phyloP scores from a whole-genome alignment of 2,113 vertebrate genomes.

The Variabilichromis moorii region DNA sequence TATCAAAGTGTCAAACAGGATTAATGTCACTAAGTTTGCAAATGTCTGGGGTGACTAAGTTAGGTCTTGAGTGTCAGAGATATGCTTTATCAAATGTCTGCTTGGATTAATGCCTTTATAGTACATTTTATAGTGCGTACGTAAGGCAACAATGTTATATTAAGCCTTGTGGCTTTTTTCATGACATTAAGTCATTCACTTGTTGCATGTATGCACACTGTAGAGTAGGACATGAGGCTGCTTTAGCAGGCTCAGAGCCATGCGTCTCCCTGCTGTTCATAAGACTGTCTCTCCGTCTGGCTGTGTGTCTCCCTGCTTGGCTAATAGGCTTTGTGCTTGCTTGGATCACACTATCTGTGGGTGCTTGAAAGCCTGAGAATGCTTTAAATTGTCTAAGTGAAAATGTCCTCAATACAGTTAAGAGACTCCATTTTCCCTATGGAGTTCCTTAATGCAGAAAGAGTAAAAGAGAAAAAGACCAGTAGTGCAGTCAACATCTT shows the following conservation, averaged over 20 bases:
- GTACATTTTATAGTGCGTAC: neutral
- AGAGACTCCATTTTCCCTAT: neutral
- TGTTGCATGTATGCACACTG: neutral
- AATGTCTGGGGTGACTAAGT: neutral
- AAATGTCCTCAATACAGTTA: constrained; percentile 18
- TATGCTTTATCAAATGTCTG: constrained; percentile 5
- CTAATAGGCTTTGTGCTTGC: constrained; percentile 34
- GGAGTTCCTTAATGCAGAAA: neutral
- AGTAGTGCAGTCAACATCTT: neutral
- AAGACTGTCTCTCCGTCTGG: constrained; percentile 27
- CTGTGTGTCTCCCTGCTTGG: constrained; percentile 17
- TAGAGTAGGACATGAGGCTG: constrained; percentile 5
- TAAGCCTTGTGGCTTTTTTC: neutral
- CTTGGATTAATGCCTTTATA: constrained; percentile 19
- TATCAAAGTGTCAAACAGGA: constrained; percentile 39
- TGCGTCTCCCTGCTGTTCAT: constrained; percentile 39
- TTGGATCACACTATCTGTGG: constrained; percentile 17
- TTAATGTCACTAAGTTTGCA: constrained; percentile 25
- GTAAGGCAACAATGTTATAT: neutral
- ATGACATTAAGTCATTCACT: neutral
- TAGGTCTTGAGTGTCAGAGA: constrained; percentile 20
- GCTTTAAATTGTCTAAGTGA: constrained; percentile 38
- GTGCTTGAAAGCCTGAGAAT: constrained; percentile 25
- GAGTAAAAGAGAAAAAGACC: neutral
- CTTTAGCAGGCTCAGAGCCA: constrained; percentile 2